Percentiles rank a stretch among this genome's conserved stretches.
These are phyloP conservation scores for Mungos mungo DNA, from an alignment of 2,113 vertebrate genomes.

Conservation along the genomic window DNA sequence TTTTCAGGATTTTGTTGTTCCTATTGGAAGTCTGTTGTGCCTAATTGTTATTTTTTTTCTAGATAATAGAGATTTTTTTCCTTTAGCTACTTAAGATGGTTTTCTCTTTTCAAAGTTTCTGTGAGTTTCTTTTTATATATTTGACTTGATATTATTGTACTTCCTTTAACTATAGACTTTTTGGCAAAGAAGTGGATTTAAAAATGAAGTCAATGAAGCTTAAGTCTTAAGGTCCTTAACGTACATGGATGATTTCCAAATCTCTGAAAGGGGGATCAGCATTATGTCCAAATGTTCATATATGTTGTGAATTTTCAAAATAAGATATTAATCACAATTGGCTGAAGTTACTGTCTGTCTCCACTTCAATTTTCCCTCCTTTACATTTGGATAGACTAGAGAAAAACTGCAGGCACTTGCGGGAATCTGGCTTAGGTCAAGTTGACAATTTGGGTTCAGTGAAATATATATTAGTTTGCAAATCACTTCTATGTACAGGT, in stretches of 20 bases:
- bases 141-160: background rate
- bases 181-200: background rate
- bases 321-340: background rate
- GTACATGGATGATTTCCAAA: background rate
- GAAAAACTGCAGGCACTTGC: background rate
- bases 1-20: background rate
- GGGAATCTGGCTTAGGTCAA: background rate
- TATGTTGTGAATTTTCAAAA: background rate
- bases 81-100: background rate
- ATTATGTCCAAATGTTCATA: background rate
- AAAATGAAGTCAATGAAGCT: background rate
- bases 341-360: background rate
- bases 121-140: background rate
- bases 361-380: background rate
- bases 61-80: background rate
- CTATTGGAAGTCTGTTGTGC: background rate
- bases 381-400: background rate
- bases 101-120: background rate
- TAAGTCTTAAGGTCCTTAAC: background rate
- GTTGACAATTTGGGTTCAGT: background rate
- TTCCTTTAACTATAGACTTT: background rate
- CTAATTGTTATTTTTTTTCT: background rate
- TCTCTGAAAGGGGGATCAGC: background rate
- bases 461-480: background rate
- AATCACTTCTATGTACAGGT: background rate